A percentile compares a stretch with the other conserved stretches of the same genome.
phyloP scores from a whole-genome alignment of 2,888 invertebrate species.

The Norana najaformis region DNA sequence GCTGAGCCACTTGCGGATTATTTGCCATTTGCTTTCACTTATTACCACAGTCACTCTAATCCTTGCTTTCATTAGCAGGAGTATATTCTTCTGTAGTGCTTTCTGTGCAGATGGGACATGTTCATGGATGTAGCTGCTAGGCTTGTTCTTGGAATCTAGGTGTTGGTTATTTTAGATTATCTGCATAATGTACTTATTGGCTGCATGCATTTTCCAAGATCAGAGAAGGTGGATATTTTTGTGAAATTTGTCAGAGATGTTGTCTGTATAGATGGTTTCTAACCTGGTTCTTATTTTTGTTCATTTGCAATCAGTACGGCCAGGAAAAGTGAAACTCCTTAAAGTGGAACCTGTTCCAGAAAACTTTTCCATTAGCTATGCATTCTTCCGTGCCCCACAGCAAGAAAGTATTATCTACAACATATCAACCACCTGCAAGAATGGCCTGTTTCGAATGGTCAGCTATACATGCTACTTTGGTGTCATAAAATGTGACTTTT shows the following conservation, averaged over 20 bases:
- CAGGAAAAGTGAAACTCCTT: neutral
- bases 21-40: neutral
- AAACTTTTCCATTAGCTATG: constrained; percentile 2
- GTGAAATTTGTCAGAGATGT: too few relatives aligned
- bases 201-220: neutral
- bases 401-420: neutral
- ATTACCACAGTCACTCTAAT: neutral
- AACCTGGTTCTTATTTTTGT: neutral
- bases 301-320: neutral
- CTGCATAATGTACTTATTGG: neutral
- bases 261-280: neutral
- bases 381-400: neutral
- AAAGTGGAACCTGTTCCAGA: constrained; percentile 9
- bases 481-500: too few relatives aligned
- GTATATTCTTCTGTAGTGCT: neutral
- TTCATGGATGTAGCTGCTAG: neutral
- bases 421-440: constrained; percentile 8
- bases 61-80: neutral
- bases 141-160: neutral
- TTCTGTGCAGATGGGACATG: neutral
- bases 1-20: neutral
- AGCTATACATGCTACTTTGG: neutral
- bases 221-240: neutral
- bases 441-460: neutral
- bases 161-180: neutral